These are phyloP conservation scores for Druon quercuslanigerum DNA, from an alignment of 1,140 invertebrate species.

Conservation along the genomic window DNA sequence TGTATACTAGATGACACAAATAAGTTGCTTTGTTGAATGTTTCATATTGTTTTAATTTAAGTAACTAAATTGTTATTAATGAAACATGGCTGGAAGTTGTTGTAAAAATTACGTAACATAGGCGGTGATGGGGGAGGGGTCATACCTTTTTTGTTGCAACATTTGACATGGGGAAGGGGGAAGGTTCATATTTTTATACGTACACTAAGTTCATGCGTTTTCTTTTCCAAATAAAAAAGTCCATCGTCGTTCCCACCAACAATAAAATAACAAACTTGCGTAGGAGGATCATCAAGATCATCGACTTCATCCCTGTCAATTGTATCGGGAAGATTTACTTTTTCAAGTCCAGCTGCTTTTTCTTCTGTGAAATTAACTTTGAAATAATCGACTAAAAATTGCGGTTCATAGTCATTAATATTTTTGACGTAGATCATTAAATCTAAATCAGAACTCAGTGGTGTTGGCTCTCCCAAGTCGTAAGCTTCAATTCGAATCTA, in stretches of 20 bases:
- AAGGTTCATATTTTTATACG: slow-evolving; percentile 41
- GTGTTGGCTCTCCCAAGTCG: slow-evolving; percentile 89
- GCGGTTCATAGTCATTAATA: slow-evolving; percentile 92
- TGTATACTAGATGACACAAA: too few species aligned
- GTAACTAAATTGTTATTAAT: too few species aligned
- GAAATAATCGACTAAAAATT: slow-evolving; percentile 86
- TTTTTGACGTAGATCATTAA: slow-evolving; percentile 92
- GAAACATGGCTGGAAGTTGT: too few species aligned
- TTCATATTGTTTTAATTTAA: too few species aligned
- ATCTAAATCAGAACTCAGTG: slow-evolving; percentile 90
- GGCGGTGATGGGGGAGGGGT: too few species aligned
- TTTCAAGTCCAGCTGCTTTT: slow-evolving; percentile 81
- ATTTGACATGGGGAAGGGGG: too few species aligned
- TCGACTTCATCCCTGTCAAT: slow-evolving; percentile 90
- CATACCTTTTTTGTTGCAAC: too few species aligned
- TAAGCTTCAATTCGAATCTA: slow-evolving; percentile 93
- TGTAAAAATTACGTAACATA: too few species aligned
- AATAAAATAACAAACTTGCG: slow-evolving; percentile 92
- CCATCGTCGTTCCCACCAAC: slow-evolving; percentile 86
- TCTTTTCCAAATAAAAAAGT: slow-evolving; percentile 84
- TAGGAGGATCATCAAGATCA: slow-evolving; percentile 84
- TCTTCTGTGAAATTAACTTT: slow-evolving; percentile 90
- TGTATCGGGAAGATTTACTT: slow-evolving; percentile 84
- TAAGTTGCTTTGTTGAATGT: too few species aligned
- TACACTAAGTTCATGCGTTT: slow-evolving; percentile 82